These are phyloP conservation scores for Myzus persicae DNA, from an alignment of 1,140 invertebrate genomes.

Conservation along the genomic window DNA sequence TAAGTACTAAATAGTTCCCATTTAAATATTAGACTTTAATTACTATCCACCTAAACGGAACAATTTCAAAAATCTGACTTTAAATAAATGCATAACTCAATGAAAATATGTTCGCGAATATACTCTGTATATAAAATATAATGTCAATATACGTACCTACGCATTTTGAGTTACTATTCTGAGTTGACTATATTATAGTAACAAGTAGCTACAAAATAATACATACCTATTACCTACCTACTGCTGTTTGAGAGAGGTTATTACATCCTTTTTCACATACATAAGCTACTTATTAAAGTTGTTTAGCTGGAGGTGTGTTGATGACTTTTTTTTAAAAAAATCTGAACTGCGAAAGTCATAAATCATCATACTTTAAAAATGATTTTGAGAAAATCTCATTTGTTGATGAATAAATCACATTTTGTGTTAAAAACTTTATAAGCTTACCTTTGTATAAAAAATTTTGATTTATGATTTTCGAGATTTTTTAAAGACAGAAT, in stretches of 20 bases:
- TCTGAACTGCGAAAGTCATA: background rate
- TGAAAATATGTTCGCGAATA: no score
- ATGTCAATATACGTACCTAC: no score
- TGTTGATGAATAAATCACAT: slow-evolving; percentile 17
- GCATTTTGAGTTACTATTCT: background rate
- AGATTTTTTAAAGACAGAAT: background rate
- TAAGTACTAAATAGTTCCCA: no score
- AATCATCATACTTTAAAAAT: slow-evolving; percentile 30
- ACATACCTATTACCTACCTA: background rate
- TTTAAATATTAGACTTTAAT: no score
- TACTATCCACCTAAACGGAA: no score
- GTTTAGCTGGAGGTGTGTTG: background rate
- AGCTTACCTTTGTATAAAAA: background rate
- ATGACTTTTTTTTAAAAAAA: slow-evolving; percentile 9
- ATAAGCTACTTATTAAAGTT: slow-evolving; percentile 13
- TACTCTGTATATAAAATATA: no score
- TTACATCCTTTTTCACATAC: background rate
- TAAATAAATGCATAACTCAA: background rate
- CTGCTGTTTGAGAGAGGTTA: background rate
- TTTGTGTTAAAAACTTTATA: slow-evolving; percentile 36
- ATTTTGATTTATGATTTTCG: slow-evolving; percentile 14
- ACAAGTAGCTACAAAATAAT: background rate
- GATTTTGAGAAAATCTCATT: slow-evolving; percentile 11
- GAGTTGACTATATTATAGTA: background rate
- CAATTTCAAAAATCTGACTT: background rate